These are phyloP conservation scores for Plectropomus leopardus DNA, from an alignment of 2,113 vertebrate genomes.

Conservation along the genomic window DNA sequence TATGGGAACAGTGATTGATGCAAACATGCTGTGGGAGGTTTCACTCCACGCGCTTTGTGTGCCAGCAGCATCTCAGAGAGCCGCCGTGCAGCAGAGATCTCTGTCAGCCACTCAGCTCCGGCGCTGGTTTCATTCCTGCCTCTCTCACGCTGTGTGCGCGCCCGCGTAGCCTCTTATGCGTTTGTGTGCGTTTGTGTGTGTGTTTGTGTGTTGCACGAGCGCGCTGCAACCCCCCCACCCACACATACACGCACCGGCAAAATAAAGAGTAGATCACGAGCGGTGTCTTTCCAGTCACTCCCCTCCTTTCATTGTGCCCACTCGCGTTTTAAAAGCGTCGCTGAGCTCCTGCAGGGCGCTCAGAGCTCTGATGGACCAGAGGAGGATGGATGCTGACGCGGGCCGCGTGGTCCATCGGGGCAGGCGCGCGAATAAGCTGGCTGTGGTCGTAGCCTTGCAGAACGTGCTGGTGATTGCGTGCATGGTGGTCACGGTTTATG, in stretches of 20 bases:
- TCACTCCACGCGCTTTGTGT: not conserved
- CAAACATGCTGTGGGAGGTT: slow-evolving; percentile 29
- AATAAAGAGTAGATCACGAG: slow-evolving; percentile 28
- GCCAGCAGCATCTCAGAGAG: not conserved
- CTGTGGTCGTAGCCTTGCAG: slow-evolving; percentile 56
- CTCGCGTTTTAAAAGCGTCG: slow-evolving; percentile 33
- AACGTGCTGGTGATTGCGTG: slow-evolving; percentile 64
- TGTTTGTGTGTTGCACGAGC: not conserved
- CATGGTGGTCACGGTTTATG: slow-evolving; percentile 46
- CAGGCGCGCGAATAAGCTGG: slow-evolving; percentile 19
- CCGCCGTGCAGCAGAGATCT: not conserved
- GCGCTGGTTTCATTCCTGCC: slow-evolving; percentile 45
- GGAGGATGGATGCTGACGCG: slow-evolving; percentile 54
- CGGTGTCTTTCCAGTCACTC: slow-evolving; percentile 59
- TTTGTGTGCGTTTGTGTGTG: not conserved
- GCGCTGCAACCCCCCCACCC: slow-evolving; percentile 22
- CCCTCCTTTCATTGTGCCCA: slow-evolving; percentile 41
- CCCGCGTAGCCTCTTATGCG: not conserved
- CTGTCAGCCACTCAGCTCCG: slow-evolving; percentile 31
- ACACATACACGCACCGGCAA: slow-evolving; percentile 9
- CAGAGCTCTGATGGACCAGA: slow-evolving; percentile 33
- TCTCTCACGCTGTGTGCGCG: not conserved
- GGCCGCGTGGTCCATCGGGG: slow-evolving; percentile 8
- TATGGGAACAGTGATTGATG: slow-evolving; percentile 50
- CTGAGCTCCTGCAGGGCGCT: slow-evolving; percentile 17